Base-by-base conservation (phyloP, 2,888 invertebrate species). In the Spilarctia lutea region DNA sequence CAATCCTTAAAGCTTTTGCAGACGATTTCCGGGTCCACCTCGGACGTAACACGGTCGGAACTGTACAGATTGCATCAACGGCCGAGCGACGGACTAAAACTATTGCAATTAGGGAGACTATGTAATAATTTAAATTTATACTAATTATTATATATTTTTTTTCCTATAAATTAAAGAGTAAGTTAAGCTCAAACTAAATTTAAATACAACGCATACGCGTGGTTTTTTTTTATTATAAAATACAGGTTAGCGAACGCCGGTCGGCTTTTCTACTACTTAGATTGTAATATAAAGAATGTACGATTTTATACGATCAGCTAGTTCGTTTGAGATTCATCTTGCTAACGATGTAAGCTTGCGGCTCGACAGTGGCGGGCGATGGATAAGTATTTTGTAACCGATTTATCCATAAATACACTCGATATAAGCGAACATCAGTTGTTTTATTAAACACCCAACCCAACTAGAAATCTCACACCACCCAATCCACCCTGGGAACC, bases 341-440 rank as follows among this genome's bases (percentile, higher is more conserved):
- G 91, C 90, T 91, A 88, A 89, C 87, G 81, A 78, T 80, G 87
- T 88, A 88, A 87, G 91, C 91, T 92, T 92, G 89, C 86, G 88
- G 87, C 82, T 85, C 84, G 85, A 77, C 73, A 75, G 80, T 81
- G 83, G 89, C 88, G 89, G 88, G 90, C 92, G 91, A 89, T 90
- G 92, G 92, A 91, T 92, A 92, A 94, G 93, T 92, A 95, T 95
- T 95, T 96, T 96, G 94, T 96, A 96, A 95, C 94, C 95, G 91
- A 91, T 94, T 94, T 95, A 96, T 96, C 91, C 96, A 93, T 92
- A 94, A 95, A 95, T 96, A 96, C 94, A 96, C 95, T 95, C 93
- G 94, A 93, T 95, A 93, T 96, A 96, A 96, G 96, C 93, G 91
- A 93, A 93, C 74, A 92, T 91, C 84, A 87, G 86, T 93, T 85